Conservation (phyloP, 1,140 invertebrate species). For the Calliopsis andreniformis region DNA sequence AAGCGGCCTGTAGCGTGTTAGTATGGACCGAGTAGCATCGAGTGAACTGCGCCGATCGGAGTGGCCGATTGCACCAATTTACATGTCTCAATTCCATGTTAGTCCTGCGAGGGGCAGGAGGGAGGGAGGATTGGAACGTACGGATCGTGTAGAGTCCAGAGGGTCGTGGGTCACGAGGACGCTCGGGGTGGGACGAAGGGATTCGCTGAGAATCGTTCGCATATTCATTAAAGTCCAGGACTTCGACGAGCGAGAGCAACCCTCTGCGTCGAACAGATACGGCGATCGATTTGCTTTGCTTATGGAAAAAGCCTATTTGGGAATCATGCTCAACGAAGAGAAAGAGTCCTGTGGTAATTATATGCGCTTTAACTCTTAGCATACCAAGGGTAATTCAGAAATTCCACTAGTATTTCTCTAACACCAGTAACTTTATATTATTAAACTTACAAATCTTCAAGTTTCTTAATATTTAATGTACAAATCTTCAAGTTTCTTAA, state of each 20-base stretch:
- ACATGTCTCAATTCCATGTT: slow-evolving; percentile 79
- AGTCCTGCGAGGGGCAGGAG: slow-evolving; percentile 40
- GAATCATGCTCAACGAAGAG: background rate
- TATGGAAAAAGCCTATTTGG: background rate
- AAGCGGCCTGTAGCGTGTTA: slow-evolving; percentile 63
- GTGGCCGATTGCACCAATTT: slow-evolving; percentile 78
- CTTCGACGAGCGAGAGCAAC: slow-evolving; percentile 28
- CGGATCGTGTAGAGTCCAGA: slow-evolving; percentile 53
- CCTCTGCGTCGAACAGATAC: slow-evolving; percentile 17
- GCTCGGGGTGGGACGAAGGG: slow-evolving; percentile 16
- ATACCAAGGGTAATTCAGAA: too few relatives aligned
- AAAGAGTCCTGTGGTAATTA: background rate
- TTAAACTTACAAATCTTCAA: too few relatives aligned
- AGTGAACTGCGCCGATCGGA: slow-evolving; percentile 70
- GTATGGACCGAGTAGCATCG: slow-evolving; percentile 63
- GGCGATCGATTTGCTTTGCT: slow-evolving; percentile 14
- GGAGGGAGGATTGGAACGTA: slow-evolving; percentile 38
- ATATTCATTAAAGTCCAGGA: slow-evolving; percentile 68
- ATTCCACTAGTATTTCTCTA: too few relatives aligned
- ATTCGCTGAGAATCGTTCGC: slow-evolving; percentile 52
- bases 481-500: too few relatives aligned
- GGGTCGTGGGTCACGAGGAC: slow-evolving; percentile 52
- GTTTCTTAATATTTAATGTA: too few relatives aligned
- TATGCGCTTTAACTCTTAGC: too few relatives aligned
- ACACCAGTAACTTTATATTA: too few relatives aligned